These are phyloP conservation scores for Ageneiosus marmoratus DNA, from an alignment of 2,113 vertebrate genomes.

Conservation along the genomic window DNA sequence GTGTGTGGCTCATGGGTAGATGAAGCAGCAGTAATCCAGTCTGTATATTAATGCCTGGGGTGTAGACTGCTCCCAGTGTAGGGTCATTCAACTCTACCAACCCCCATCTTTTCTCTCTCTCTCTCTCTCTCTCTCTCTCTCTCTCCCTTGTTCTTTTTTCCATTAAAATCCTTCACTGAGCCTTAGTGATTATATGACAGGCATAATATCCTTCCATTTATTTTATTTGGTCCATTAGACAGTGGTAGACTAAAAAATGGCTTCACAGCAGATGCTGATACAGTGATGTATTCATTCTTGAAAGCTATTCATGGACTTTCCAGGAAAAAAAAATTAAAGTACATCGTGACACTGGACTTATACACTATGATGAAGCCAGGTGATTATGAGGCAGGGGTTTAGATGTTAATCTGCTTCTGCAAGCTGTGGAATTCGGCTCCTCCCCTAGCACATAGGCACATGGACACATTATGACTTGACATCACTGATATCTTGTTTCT, in stretches of 20 bases:
- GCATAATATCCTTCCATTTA: conserved; percentile 11
- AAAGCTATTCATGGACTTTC: not conserved
- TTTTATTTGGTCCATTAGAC: conserved; percentile 5
- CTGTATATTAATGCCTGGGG: conserved; percentile 36
- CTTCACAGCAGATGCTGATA: conserved; percentile 22
- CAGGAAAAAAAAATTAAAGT: not conserved
- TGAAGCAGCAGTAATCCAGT: conserved; percentile 6
- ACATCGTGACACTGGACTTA: not conserved
- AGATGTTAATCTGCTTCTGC: conserved; percentile 31
- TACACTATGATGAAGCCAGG: conserved; percentile 1
- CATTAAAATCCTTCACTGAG: not conserved
- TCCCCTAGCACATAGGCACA: not conserved
- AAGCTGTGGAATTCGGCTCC: conserved; percentile 1
- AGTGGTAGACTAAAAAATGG: conserved; percentile 10
- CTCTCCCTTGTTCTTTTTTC: not conserved
- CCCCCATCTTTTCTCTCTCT: not conserved
- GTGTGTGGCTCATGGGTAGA: not conserved
- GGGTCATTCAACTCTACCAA: conserved; percentile 6
- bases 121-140: not conserved
- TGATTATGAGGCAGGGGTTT: conserved; percentile 31
- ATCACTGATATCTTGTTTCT: not conserved
- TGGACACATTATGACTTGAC: not conserved
- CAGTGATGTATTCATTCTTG: conserved; percentile 1
- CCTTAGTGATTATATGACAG: not conserved
- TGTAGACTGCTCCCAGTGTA: conserved; percentile 11